Evolutionary conservation across 2,113 vertebrate genomes (phyloP), one percentile per base, ranked within the genome.

Genomic region (Myocastor coypus): DNA sequence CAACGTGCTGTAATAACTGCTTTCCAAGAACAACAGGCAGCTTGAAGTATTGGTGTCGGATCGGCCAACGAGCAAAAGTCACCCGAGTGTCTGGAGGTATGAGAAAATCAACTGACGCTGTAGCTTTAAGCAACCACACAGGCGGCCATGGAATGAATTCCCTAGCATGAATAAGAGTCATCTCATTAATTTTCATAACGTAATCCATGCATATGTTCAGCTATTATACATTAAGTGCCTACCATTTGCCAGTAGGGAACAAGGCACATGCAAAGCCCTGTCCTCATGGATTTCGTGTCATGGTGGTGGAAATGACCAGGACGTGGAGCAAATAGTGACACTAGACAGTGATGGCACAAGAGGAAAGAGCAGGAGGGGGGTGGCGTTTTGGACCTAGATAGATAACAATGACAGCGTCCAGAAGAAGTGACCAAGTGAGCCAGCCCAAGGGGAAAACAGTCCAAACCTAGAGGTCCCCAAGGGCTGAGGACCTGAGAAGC

Each of bases 131-230:
- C 40, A 91, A 42, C 80, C 80, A 85, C 24, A 24, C 64, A 71
- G 77, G 66, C 3, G 52, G 11, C 14, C 37, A 63, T 3, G 64
- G n/a, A 92, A 86, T 81, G 64, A 81, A 81, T 82, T 37, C 37
- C 68, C 50, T 84, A 75, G 11, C 46, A 22, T 37, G 26, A 50
- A 57, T 50, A 61, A 81, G 63, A 83, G 28, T 61, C 75, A 57
- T 86, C 71, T 86, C 75, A 55, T 42, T 94, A 40, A n/a, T 75
- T 92, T 68, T 87, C 83, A 89, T 61, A 89, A 91, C 66, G 82
- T 61, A 73, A 80, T 7, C 3, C 9, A 46, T 86, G n/a, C 55
- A 28, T 40, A 5, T 12, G 10, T 42, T 94, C 7, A 40, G 87
- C 80, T 71, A 66, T 69, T 92, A 73, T 16, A 3, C 69, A 83